Percentiles rank a stretch among this genome's conserved stretches.
Conservation (phyloP, 2,888 invertebrate genomes). For the Rosalia funebris region DNA sequence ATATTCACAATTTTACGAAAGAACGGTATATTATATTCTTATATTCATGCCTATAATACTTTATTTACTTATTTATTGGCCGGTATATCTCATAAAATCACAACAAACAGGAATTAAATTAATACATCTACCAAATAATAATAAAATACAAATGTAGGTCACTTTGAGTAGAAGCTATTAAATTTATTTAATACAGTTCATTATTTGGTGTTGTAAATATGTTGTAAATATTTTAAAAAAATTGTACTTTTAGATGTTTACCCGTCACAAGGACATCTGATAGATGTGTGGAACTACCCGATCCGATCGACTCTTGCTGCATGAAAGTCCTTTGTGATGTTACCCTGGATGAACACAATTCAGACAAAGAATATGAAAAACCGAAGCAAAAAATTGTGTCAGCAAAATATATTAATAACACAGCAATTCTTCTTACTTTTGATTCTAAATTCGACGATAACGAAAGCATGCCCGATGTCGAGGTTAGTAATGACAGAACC, state of each 20-base stretch:
- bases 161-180: no score
- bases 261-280: constrained; percentile 70
- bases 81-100: no score
- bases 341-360: constrained; percentile 80
- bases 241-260: constrained; percentile 71
- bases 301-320: constrained; percentile 86
- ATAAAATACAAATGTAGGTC: no score
- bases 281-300: constrained; percentile 83
- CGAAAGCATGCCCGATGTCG: constrained; percentile 57
- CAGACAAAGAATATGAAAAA: constrained; percentile 56
- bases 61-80: no score
- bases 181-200: no score
- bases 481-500: constrained; percentile 62
- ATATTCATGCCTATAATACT: no score
- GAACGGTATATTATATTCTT: no score
- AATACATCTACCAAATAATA: no score
- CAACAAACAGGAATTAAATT: no score
- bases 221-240: no score
- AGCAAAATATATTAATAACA: constrained; percentile 60
- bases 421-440: constrained; percentile 62
- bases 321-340: constrained; percentile 88
- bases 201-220: no score
- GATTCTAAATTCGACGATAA: constrained; percentile 57
- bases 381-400: constrained; percentile 53
- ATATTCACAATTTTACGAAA: no score